A percentile compares a stretch with the other conserved stretches of the same genome.
Conservation (phyloP, 1,140 invertebrate species). For the Hyposmocoma kahamanoa region DNA sequence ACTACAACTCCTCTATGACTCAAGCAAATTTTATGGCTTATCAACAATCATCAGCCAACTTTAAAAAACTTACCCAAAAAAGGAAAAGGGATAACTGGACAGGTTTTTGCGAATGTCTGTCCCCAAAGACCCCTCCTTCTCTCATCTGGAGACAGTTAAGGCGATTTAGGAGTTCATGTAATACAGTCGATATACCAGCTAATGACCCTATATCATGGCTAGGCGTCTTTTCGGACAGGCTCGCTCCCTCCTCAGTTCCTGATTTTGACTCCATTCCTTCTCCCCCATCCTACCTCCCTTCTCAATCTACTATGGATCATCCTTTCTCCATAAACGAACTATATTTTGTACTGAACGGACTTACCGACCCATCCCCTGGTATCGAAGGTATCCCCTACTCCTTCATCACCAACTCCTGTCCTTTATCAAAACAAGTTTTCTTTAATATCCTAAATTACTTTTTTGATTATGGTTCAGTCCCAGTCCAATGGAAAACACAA, state of each 20-base stretch:
- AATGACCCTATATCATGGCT: neutral
- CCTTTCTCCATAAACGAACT: conserved; percentile 3
- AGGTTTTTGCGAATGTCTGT: conserved; percentile 4
- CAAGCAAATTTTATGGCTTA: neutral
- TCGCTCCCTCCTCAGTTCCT: conserved; percentile 2
- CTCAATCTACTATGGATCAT: neutral
- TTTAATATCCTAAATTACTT: neutral
- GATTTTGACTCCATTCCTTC: neutral
- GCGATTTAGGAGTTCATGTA: neutral
- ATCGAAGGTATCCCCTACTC: conserved; percentile 7
- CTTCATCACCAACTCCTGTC: conserved; percentile 1
- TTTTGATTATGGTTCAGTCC: neutral
- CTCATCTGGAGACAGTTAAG: conserved; percentile 6
- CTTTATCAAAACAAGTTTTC: neutral
- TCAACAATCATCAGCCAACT: neutral
- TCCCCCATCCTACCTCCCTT: neutral
- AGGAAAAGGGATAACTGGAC: conserved; percentile 5
- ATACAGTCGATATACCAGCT: neutral
- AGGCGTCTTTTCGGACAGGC: neutral
- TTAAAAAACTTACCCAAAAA: neutral
- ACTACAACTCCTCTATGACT: neutral
- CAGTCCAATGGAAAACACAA: neutral
- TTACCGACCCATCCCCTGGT: neutral
- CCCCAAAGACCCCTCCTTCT: neutral
- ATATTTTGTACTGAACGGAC: neutral